Base-by-base conservation (phyloP, 2,888 invertebrate species). In the Ornithoptera priamus region DNA sequence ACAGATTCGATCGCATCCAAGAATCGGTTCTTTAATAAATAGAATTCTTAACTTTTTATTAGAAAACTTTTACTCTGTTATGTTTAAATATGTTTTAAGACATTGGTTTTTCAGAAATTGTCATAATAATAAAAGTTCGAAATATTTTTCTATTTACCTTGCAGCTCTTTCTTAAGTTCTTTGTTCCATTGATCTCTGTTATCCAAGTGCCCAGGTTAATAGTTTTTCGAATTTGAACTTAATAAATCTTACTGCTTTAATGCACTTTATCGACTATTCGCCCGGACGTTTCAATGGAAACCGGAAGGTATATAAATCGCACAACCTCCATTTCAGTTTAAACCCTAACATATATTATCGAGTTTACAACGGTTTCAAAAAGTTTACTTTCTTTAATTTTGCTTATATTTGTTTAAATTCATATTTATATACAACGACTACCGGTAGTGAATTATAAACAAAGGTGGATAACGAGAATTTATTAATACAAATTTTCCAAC, bases 221-320 rank as follows among this genome's bases (percentile, higher is more conserved):
- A n/a, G 36, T 18, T 61, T 61, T 61, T 36, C 10, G 12, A 36
- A 60, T 61, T 61, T 39, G 36, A n/a, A 61, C 61, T 61, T n/a
- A 15, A 39, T 36, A 61, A 61, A 36, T 61, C 61, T 61, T 39
- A n/a, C n/a, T 17, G 17, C 18, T 39, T 36, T 39, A 61, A 39
- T 61, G 61, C 61, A 61, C n/a, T 61, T 61, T 36, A 61, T 61
- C 61, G 61, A 39, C 39, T 36, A 18, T 15, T 5, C 50, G 18
- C 61, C 2, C n/a, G 42, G 61, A 59, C 59, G 24, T 39, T 61
- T 61, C 61, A 61, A 61, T 36, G 61, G 61, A 61, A 36, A 60
- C 20, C 30, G 60, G 30, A 60, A 57, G 57, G 57, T 57, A 22
- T n/a, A 61, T 61, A 61, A 61, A 61, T 61, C 20, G 61, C 61